A percentile compares a stretch with the other conserved stretches of the same genome.
Evolutionary conservation across 2,888 invertebrate genomes (phyloP).

Genomic region (Melanchra persicariae): DNA sequence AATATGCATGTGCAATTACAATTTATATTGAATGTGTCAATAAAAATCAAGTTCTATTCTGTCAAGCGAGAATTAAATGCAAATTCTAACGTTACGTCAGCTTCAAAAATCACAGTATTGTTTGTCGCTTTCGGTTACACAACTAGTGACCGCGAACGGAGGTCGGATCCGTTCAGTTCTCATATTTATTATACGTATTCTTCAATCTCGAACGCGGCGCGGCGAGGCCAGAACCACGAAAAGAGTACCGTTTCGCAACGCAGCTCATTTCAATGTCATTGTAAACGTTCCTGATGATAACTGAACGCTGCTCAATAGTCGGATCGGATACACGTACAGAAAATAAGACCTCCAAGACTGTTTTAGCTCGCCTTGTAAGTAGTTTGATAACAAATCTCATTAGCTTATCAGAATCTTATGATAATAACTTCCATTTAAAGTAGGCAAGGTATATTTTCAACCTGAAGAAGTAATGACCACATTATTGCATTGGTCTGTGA

Average conservation of each 20-base stretch:
- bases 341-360: constrained; percentile 28
- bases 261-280: constrained; percentile 88
- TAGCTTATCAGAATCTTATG: constrained; percentile 44
- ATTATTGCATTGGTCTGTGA: constrained; percentile 43
- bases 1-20: constrained; percentile 50
- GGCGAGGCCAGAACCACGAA: constrained; percentile 84
- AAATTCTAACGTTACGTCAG: constrained; percentile 77
- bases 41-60: constrained; percentile 69
- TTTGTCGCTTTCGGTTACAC: constrained; percentile 86
- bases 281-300: constrained; percentile 79
- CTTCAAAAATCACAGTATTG: constrained; percentile 80
- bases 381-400: constrained; percentile 38
- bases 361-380: constrained; percentile 3
- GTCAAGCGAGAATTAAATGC: constrained; percentile 74
- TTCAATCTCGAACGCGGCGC: constrained; percentile 85
- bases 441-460: not conserved
- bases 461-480: constrained; percentile 7
- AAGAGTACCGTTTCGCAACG: constrained; percentile 89
- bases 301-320: constrained; percentile 51
- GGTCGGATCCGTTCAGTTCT: constrained; percentile 86
- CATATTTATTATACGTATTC: constrained; percentile 90
- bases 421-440: constrained; percentile 26
- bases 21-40: constrained; percentile 55
- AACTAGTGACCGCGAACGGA: constrained; percentile 88
- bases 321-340: constrained; percentile 17